Conservation (phyloP, 2,797 vertebrate genomes). For the Pteronotus mesoamericanus region DNA sequence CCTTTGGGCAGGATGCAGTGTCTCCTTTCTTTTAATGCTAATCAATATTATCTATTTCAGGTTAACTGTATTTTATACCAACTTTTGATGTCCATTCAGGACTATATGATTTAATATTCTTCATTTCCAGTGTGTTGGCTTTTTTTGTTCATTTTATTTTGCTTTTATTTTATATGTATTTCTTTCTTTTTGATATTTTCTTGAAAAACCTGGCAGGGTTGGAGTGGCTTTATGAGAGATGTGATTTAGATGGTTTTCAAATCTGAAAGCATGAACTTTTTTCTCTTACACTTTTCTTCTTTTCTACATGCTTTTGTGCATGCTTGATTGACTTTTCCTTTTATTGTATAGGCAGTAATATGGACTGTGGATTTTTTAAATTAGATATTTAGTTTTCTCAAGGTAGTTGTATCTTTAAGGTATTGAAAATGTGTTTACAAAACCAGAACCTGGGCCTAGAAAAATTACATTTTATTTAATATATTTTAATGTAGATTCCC, state of each 20-base stretch:
- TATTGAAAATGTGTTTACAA: conserved; percentile 10
- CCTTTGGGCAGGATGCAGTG: not conserved
- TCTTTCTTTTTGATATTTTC: not conserved
- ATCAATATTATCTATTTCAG: not conserved
- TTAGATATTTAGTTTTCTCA: not conserved
- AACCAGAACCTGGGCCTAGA: not conserved
- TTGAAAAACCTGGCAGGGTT: not conserved
- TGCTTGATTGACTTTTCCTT: not conserved
- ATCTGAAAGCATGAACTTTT: not conserved
- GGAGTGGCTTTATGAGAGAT: not conserved
- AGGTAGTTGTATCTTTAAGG: not conserved
- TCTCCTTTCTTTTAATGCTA: not conserved
- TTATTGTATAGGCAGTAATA: not conserved
- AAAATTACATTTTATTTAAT: conserved; percentile 60
- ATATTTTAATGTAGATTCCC: conserved; percentile 58
- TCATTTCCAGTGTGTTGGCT: not conserved
- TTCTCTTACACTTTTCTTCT: not conserved
- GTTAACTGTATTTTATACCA: not conserved
- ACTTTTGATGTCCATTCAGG: not conserved
- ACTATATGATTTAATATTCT: not conserved
- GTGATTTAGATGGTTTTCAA: not conserved
- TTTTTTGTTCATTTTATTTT: not conserved
- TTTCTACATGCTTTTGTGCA: not conserved
- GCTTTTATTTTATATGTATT: not conserved
- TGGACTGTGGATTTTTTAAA: not conserved